Conservation (phyloP, 2,113 vertebrate species). For the Petromus typicus region DNA sequence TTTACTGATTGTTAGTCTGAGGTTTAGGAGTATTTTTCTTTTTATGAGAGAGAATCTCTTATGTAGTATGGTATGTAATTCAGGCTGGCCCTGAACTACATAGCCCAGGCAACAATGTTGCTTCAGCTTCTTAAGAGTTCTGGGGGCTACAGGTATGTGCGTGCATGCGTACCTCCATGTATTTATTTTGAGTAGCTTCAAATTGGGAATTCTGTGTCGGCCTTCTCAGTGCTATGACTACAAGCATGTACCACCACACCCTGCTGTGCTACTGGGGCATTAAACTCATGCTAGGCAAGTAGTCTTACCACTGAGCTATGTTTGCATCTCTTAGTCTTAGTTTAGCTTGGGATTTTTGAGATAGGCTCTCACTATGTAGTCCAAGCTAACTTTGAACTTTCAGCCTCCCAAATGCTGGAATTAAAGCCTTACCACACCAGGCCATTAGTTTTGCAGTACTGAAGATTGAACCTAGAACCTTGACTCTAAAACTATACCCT, state of each 20-base stretch:
- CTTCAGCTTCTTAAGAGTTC: neutral
- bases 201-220: neutral
- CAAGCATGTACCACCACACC: neutral
- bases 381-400: neutral
- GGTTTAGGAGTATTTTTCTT: neutral
- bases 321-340: neutral
- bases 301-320: neutral
- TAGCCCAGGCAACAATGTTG: neutral
- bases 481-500: neutral
- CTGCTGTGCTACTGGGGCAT: neutral
- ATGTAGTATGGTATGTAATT: neutral
- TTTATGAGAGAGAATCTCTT: neutral
- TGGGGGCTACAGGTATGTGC: neutral
- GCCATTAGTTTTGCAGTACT: neutral
- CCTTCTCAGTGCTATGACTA: neutral
- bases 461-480: neutral
- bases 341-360: neutral
- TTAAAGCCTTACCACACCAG: neutral
- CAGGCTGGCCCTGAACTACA: neutral
- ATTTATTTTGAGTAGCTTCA: neutral
- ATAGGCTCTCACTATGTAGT: neutral
- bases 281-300: neutral
- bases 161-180: neutral
- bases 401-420: neutral
- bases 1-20: neutral